A percentile compares a stretch with the other conserved stretches of the same genome.
These are phyloP conservation scores for Artibeus lituratus DNA, from an alignment of 2,797 vertebrate genomes.

Conservation along the genomic window DNA sequence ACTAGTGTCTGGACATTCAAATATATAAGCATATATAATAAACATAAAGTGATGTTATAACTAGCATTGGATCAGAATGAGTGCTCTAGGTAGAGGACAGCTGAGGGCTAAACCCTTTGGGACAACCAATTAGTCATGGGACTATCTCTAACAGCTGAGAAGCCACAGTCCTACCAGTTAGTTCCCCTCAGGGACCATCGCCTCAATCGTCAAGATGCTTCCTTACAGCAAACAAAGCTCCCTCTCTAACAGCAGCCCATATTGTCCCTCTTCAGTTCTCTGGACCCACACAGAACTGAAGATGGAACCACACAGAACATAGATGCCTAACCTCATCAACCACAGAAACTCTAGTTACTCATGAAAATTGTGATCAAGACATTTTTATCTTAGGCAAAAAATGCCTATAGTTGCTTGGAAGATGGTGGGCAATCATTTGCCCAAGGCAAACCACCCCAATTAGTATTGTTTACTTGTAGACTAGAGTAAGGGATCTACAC, in stretches of 20 bases:
- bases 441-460: not conserved
- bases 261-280: not conserved
- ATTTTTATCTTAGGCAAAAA: slow-evolving; percentile 11
- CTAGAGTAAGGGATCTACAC: not conserved
- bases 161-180: not conserved
- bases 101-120: not conserved
- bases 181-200: not conserved
- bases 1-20: not conserved
- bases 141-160: not conserved
- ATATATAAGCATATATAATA: not conserved
- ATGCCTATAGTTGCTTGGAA: not conserved
- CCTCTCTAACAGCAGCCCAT: not conserved
- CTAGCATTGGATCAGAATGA: not conserved
- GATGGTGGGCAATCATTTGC: not conserved
- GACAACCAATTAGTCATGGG: not conserved
- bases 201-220: not conserved
- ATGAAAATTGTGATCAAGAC: not conserved
- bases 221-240: not conserved
- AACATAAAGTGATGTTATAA: not conserved
- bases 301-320: no score
- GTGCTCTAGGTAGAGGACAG: not conserved
- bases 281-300: not conserved
- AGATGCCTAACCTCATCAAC: not conserved
- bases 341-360: not conserved
- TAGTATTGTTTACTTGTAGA: not conserved